A percentile compares a stretch with the other conserved stretches of the same genome.
These are phyloP conservation scores for Eretmocerus hayati DNA, from an alignment of 2,888 invertebrate genomes.

Conservation along the genomic window DNA sequence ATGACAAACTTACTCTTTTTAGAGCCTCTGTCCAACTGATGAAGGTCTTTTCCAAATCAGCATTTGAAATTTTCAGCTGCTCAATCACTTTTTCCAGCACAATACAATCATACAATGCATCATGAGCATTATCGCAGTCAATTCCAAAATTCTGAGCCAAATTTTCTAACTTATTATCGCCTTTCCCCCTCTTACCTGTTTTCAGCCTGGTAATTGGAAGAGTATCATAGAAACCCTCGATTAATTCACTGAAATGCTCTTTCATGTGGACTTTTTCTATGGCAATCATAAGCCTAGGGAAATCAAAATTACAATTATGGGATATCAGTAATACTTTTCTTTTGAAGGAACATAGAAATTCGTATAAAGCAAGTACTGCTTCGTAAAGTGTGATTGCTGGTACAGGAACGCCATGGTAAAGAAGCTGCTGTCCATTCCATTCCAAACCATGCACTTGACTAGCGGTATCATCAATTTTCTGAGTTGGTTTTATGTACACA, in stretches of 20 bases:
- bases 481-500: slow-evolving; percentile 9
- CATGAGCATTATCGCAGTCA: slow-evolving; percentile 3
- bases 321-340: slow-evolving; percentile 11
- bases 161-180: slow-evolving; percentile 7
- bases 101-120: slow-evolving; percentile 8
- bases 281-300: slow-evolving; percentile 5
- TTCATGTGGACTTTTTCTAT: slow-evolving; percentile 6
- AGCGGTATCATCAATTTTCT: slow-evolving; percentile 2
- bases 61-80: not conserved
- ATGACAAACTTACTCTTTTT: not conserved
- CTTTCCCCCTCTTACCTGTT: slow-evolving; percentile 3
- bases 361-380: slow-evolving; percentile 10
- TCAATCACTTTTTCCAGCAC: slow-evolving; percentile 1
- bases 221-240: slow-evolving; percentile 17
- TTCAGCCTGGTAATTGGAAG: slow-evolving; percentile 6
- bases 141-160: not conserved
- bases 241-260: slow-evolving; percentile 8
- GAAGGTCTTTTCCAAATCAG: not conserved
- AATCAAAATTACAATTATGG: slow-evolving; percentile 17
- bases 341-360: slow-evolving; percentile 12
- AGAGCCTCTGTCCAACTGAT: not conserved
- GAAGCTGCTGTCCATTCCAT: not conserved
- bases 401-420: slow-evolving; percentile 5
- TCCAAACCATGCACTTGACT: slow-evolving; percentile 1
- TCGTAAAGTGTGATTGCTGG: slow-evolving; percentile 4